These are phyloP conservation scores for Rhadinocentrus ornatus DNA, from an alignment of 2,797 vertebrate species.

Conservation along the genomic window DNA sequence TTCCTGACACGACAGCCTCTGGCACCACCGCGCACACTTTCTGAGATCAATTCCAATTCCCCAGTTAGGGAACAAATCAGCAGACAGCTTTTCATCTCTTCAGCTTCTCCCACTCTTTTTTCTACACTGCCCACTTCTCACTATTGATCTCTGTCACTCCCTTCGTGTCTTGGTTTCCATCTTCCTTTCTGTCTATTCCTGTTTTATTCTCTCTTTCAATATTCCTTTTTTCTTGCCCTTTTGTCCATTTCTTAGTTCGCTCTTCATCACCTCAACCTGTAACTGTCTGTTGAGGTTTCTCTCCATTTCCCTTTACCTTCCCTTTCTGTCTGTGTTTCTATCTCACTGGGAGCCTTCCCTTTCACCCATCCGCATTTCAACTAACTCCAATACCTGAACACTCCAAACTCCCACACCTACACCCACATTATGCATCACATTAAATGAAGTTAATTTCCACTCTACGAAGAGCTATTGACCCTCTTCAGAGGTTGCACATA, in stretches of 20 bases:
- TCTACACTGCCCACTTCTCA: slow-evolving; percentile 65
- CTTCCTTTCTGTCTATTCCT: slow-evolving; percentile 15
- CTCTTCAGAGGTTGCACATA: slow-evolving; percentile 58
- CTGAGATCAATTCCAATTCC: slow-evolving; percentile 80
- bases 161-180: slow-evolving; percentile 51
- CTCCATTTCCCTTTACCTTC: slow-evolving; percentile 1
- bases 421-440: slow-evolving; percentile 35
- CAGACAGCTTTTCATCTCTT: slow-evolving; percentile 75
- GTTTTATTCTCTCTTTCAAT: slow-evolving; percentile 22
- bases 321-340: slow-evolving; percentile 4
- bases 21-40: slow-evolving; percentile 36
- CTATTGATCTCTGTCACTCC: slow-evolving; percentile 72
- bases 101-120: slow-evolving; percentile 55
- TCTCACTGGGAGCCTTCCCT: slow-evolving; percentile 1
- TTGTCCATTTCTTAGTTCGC: slow-evolving; percentile 18
- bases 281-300: slow-evolving; percentile 13
- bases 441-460: slow-evolving; percentile 70
- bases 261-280: slow-evolving; percentile 13
- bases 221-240: slow-evolving; percentile 12
- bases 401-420: slow-evolving; percentile 9
- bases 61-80: slow-evolving; percentile 71
- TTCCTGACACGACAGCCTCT: slow-evolving; percentile 37
- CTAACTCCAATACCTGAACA: slow-evolving; percentile 16
- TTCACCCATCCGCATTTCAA: slow-evolving; percentile 10
- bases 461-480: slow-evolving; percentile 68